Conservation (phyloP, 2,113 vertebrate species). For the Muntiacus muntjak region DNA sequence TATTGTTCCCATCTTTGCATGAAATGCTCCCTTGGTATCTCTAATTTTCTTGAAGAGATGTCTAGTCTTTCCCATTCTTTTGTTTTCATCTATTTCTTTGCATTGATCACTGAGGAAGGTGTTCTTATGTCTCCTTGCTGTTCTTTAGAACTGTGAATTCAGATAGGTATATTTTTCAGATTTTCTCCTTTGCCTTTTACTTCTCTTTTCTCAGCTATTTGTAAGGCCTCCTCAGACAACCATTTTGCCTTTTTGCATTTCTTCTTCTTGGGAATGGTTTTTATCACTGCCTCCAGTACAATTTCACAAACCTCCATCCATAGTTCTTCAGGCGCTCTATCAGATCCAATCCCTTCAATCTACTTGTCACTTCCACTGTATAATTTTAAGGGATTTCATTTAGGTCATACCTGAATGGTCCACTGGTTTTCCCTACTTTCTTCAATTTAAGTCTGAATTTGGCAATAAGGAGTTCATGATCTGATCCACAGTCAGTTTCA, state of each 20-base stretch:
- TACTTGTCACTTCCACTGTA: neutral
- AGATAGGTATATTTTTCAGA: neutral
- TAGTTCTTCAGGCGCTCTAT: neutral
- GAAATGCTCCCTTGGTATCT: neutral
- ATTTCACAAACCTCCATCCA: neutral
- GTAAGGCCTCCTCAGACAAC: neutral
- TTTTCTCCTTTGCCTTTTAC: neutral
- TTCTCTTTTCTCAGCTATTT: neutral
- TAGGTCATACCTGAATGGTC: neutral
- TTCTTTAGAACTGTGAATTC: neutral
- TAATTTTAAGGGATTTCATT: neutral
- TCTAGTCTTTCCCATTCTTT: neutral
- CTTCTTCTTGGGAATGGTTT: neutral
- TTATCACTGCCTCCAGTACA: neutral
- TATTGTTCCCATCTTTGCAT: neutral
- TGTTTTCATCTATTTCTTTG: neutral
- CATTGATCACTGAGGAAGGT: neutral
- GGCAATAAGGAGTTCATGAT: neutral
- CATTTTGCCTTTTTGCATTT: neutral
- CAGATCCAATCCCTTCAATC: neutral
- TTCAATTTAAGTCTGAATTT: neutral
- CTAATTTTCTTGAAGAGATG: neutral
- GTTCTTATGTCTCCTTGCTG: neutral
- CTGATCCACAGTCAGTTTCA: neutral
- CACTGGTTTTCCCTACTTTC: neutral